Evolutionary conservation across 2,113 vertebrate genomes (phyloP).

Genomic region (Sander vitreus): DNA sequence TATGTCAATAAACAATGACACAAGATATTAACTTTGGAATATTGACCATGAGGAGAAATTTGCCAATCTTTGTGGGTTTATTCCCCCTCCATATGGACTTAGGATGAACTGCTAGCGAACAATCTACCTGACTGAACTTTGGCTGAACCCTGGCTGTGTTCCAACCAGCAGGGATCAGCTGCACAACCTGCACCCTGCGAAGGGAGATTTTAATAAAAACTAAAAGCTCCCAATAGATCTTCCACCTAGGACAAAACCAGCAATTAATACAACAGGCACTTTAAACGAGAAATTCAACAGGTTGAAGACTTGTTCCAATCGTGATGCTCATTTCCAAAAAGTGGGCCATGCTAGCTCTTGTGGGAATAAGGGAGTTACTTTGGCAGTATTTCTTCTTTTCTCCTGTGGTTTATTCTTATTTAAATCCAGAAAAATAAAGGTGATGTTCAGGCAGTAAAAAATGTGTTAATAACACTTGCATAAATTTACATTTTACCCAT

Average conservation of each 20-base stretch:
- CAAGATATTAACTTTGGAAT: constrained; percentile 73
- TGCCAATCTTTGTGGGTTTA: constrained; percentile 63
- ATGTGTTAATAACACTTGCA: constrained; percentile 16
- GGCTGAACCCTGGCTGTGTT: constrained; percentile 65
- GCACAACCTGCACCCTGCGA: constrained; percentile 35
- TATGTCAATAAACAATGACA: constrained; percentile 64
- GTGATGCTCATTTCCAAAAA: not conserved
- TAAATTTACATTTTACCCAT: not conserved
- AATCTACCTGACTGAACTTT: constrained; percentile 75
- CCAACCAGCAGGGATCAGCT: constrained; percentile 57
- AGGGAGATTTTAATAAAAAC: constrained; percentile 59
- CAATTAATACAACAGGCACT: constrained; percentile 24
- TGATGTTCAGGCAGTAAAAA: constrained; percentile 12
- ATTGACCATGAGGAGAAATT: constrained; percentile 76
- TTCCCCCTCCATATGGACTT: constrained; percentile 55
- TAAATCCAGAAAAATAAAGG: constrained; percentile 23
- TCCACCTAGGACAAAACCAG: constrained; percentile 1
- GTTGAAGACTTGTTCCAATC: constrained; percentile 13
- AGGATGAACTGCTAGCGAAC: constrained; percentile 55
- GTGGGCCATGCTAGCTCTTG: constrained; percentile 11
- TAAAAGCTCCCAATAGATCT: constrained; percentile 24
- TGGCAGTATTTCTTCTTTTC: constrained; percentile 24
- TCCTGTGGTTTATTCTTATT: constrained; percentile 32
- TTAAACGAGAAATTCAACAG: constrained; percentile 24
- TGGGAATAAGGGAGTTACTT: constrained; percentile 30